Evolutionary conservation across 2,113 vertebrate genomes (phyloP).

Genomic region (Fukomys damarensis): DNA sequence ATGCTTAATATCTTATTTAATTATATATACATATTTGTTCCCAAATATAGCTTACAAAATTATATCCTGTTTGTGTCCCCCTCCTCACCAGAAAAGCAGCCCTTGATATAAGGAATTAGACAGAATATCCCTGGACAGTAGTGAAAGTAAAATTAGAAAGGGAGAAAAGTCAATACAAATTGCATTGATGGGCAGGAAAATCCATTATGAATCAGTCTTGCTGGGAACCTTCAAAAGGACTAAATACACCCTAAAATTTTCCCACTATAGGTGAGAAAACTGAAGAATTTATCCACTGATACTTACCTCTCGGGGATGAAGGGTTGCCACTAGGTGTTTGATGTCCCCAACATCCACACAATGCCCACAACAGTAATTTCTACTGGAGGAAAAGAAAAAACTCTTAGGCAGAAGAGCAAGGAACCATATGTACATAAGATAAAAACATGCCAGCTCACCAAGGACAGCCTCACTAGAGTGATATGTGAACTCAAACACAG

Average conservation of each 20-base stretch:
- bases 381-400: neutral
- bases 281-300: neutral
- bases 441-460: neutral
- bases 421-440: neutral
- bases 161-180: neutral
- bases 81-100: neutral
- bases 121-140: neutral
- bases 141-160: neutral
- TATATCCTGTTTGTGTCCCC: neutral
- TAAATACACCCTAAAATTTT: neutral
- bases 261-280: neutral
- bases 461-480: neutral
- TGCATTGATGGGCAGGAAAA: neutral
- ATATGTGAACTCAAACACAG: neutral
- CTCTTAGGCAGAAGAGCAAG: neutral
- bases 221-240: neutral
- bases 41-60: neutral
- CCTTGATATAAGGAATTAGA: neutral
- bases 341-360: neutral
- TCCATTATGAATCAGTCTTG: neutral
- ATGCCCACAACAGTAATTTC: neutral
- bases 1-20: slow-evolving; percentile 6
- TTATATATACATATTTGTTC: neutral
- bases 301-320: neutral
- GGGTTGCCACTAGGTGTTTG: neutral